A percentile compares a stretch with the other conserved stretches of the same genome.
These are phyloP conservation scores for Osmerus mordax DNA, from an alignment of 2,113 vertebrate species.

Conservation along the genomic window DNA sequence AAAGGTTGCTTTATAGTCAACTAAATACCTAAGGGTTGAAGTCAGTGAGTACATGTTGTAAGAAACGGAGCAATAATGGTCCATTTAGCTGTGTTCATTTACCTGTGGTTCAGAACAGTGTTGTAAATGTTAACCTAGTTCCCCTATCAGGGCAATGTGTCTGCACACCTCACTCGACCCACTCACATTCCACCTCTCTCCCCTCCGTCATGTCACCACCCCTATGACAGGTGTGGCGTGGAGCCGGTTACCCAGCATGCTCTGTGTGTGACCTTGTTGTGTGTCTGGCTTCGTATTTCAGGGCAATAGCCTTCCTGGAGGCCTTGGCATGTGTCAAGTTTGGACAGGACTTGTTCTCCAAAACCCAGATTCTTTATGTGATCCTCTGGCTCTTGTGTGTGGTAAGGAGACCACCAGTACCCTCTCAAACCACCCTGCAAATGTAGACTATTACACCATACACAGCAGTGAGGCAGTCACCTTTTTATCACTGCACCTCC, in stretches of 20 bases:
- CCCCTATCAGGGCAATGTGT: too few species aligned
- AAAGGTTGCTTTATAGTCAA: slow-evolving; percentile 8
- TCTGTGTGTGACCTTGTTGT: neutral
- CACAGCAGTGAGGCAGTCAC: too few species aligned
- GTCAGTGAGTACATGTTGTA: neutral
- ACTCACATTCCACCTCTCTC: neutral
- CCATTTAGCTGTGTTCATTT: too few species aligned
- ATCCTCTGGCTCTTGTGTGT: slow-evolving; percentile 91
- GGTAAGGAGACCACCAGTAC: slow-evolving; percentile 72
- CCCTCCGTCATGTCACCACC: slow-evolving; percentile 1
- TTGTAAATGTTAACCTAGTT: too few species aligned
- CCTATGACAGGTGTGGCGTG: neutral
- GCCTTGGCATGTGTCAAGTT: slow-evolving; percentile 94
- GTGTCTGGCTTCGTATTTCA: slow-evolving; percentile 45
- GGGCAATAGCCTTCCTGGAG: slow-evolving; percentile 92
- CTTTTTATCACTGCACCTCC: neutral
- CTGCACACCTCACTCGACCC: neutral
- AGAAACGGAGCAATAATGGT: too few species aligned
- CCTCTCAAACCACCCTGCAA: neutral
- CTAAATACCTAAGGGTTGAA: neutral
- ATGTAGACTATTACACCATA: neutral
- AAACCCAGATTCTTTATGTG: slow-evolving; percentile 87
- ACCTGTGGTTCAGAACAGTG: too few species aligned
- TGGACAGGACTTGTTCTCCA: slow-evolving; percentile 93
- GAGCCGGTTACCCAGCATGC: neutral